Percentiles rank a stretch among this genome's conserved stretches.
These are phyloP conservation scores for Ataeniobius toweri DNA, from an alignment of 2,797 vertebrate genomes.

Conservation along the genomic window DNA sequence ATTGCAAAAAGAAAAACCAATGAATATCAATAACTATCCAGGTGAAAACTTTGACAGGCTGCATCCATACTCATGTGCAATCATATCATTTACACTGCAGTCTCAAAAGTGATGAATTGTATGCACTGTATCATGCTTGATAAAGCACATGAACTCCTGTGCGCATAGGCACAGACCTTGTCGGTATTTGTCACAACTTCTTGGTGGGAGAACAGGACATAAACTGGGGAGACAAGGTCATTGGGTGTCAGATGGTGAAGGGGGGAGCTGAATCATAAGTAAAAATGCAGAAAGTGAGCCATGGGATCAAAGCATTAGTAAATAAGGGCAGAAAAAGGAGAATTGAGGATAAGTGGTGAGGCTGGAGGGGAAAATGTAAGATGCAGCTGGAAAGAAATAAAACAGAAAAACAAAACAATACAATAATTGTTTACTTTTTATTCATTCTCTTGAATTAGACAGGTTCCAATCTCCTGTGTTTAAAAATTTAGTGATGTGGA, in stretches of 20 bases:
- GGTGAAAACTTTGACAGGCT: neutral
- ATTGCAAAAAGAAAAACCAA: neutral
- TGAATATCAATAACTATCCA: neutral
- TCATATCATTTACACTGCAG: conserved; percentile 50
- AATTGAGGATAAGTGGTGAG: conserved; percentile 6
- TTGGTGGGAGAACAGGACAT: conserved; percentile 17
- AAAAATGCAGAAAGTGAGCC: conserved; percentile 1
- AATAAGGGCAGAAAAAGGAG: conserved; percentile 5
- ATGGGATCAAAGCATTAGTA: neutral
- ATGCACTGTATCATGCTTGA: neutral
- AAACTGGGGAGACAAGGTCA: conserved; percentile 32
- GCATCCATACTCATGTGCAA: neutral
- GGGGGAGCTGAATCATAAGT: conserved; percentile 26
- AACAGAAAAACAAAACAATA: neutral
- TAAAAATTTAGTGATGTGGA: conserved; percentile 36
- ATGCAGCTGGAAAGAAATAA: conserved; percentile 37
- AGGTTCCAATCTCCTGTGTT: conserved; percentile 25
- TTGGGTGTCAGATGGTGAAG: conserved; percentile 16
- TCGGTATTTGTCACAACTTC: conserved; percentile 63
- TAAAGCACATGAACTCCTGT: conserved; percentile 61
- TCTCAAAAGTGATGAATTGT: conserved; percentile 8
- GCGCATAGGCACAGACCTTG: conserved; percentile 11
- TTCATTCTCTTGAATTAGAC: conserved; percentile 25
- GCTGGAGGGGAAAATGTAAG: conserved; percentile 19
- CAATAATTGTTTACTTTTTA: neutral